phyloP scores from a whole-genome alignment of 2,113 vertebrate genomes.

The Sialia sialis region DNA sequence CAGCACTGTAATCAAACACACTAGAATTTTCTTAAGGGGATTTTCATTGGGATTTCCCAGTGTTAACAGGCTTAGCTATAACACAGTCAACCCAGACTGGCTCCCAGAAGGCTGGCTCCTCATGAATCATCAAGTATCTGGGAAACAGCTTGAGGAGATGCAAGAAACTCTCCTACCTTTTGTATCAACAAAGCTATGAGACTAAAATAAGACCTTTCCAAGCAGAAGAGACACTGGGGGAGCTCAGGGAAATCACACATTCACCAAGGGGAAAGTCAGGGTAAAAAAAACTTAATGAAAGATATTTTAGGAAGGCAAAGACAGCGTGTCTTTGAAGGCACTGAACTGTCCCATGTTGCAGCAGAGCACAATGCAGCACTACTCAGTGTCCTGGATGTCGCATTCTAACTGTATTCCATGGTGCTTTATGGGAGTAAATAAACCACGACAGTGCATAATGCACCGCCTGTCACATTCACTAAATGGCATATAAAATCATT shows the following conservation, averaged over 20 bases:
- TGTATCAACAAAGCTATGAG: background rate
- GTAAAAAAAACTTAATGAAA: background rate
- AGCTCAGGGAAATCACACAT: background rate
- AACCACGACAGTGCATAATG: background rate
- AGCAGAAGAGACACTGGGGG: background rate
- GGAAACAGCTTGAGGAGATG: background rate
- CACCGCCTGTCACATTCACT: constrained; percentile 12
- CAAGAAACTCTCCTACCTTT: background rate
- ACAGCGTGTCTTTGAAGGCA: background rate
- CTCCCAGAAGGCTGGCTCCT: background rate
- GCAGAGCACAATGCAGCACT: background rate
- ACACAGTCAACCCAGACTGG: fast-evolving
- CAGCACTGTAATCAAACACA: background rate
- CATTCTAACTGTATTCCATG: background rate
- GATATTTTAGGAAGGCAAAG: background rate
- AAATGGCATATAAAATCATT: constrained; percentile 9
- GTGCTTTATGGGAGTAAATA: constrained; percentile 27
- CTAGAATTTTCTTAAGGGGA: background rate
- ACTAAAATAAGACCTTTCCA: background rate
- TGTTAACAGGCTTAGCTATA: background rate
- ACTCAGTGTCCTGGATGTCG: background rate
- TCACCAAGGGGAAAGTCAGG: background rate
- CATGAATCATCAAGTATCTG: background rate
- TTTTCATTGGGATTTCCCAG: background rate
- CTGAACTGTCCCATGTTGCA: background rate